A percentile compares a stretch with the other conserved stretches of the same genome.
Evolutionary conservation across 2,113 vertebrate genomes (phyloP).

Genomic region (Bubo blakistoni): DNA sequence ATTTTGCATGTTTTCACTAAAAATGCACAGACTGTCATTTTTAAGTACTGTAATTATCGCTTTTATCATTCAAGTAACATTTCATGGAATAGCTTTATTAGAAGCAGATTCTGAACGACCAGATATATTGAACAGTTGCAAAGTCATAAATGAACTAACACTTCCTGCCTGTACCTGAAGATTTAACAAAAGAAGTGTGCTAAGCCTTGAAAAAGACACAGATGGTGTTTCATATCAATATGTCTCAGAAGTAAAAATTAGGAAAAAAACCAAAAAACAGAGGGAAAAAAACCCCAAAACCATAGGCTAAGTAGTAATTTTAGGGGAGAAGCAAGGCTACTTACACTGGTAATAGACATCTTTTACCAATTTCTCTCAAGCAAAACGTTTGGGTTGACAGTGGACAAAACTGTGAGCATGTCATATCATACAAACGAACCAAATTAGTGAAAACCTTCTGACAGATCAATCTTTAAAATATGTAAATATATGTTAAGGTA

Average conservation of each 20-base stretch:
- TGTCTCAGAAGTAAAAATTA: not conserved
- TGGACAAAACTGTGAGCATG: not conserved
- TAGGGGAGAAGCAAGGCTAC: not conserved
- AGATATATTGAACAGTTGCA: not conserved
- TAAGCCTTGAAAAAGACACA: not conserved
- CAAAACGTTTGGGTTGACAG: not conserved
- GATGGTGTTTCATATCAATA: not conserved
- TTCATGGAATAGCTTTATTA: constrained; percentile 14
- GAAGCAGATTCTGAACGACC: not conserved
- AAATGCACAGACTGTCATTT: constrained; percentile 48
- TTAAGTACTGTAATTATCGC: constrained; percentile 57
- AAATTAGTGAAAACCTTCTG: not conserved
- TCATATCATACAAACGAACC: not conserved
- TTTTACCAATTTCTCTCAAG: not conserved
- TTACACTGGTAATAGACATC: not conserved
- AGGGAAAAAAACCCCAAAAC: not conserved
- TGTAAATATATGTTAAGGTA: not conserved
- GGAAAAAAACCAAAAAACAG: too few relatives aligned
- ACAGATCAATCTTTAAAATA: not conserved
- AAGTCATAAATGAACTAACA: not conserved
- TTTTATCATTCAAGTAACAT: not conserved
- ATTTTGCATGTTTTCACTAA: constrained; percentile 59
- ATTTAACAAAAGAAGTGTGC: not conserved
- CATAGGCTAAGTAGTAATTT: not conserved
- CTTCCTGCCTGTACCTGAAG: not conserved